phyloP scores from a whole-genome alignment of 2,888 invertebrate species.

The Brenthis daphne region DNA sequence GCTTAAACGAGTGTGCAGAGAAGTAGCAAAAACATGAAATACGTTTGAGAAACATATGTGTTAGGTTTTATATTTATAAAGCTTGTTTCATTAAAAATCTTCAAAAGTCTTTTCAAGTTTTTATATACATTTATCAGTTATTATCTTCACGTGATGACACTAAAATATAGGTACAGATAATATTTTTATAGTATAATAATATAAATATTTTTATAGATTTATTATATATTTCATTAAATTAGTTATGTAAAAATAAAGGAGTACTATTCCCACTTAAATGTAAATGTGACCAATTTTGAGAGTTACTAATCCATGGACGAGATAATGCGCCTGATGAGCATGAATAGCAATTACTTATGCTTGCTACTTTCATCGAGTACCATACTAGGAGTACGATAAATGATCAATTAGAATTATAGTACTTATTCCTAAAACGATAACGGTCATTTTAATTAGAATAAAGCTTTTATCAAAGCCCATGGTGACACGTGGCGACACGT shows the following conservation, averaged over 20 bases:
- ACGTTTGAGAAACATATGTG: too few relatives aligned
- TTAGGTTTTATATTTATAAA: too few relatives aligned
- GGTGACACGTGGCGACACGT: slow-evolving; percentile 43
- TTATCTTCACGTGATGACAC: too few relatives aligned
- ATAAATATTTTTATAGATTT: not conserved
- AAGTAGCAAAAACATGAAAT: too few relatives aligned
- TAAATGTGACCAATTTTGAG: not conserved
- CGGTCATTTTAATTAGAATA: not conserved
- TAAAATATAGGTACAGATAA: too few relatives aligned
- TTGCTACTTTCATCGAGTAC: slow-evolving; percentile 18
- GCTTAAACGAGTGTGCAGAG: too few relatives aligned
- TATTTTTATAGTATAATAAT: not conserved
- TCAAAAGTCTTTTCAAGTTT: too few relatives aligned
- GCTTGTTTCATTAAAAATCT: too few relatives aligned
- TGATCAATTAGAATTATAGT: not conserved
- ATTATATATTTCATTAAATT: not conserved
- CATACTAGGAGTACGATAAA: slow-evolving; percentile 1
- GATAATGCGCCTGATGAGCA: slow-evolving; percentile 32
- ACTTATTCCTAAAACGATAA: not conserved
- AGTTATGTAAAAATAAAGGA: not conserved
- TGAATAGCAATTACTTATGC: slow-evolving; percentile 38
- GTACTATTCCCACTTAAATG: not conserved
- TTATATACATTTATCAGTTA: too few relatives aligned
- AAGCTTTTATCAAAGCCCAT: not conserved
- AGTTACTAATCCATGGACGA: slow-evolving; percentile 9